phyloP scores from a whole-genome alignment of 2,113 vertebrate species.

The Anhinga rufa region DNA sequence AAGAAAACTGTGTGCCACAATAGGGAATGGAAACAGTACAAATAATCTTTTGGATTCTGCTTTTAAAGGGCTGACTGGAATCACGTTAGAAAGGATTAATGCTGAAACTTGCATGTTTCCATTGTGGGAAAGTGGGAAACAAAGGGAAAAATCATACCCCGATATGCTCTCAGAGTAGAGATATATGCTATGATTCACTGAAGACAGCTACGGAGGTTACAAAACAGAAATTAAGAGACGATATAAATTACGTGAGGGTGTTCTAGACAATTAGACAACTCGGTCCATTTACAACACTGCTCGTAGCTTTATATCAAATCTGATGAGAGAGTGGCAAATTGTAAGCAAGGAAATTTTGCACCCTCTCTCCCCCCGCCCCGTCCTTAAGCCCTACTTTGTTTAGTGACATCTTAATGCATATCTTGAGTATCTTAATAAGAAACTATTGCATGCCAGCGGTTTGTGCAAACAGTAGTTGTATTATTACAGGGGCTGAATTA shows the following conservation, averaged over 20 bases:
- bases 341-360: not conserved
- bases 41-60: not conserved
- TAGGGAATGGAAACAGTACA: not conserved
- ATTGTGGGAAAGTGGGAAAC: not conserved
- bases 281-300: not conserved
- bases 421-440: slow-evolving; percentile 35
- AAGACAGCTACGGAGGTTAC: not conserved
- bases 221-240: not conserved
- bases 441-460: not conserved
- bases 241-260: not conserved
- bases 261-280: slow-evolving; percentile 21
- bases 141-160: not conserved
- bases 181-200: not conserved
- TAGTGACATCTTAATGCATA: not conserved
- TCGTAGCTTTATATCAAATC: not conserved
- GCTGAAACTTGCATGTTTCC: not conserved
- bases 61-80: not conserved
- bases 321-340: not conserved
- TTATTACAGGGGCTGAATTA: slow-evolving; percentile 47
- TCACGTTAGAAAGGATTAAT: not conserved
- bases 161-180: not conserved
- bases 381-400: not conserved
- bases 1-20: not conserved
- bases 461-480: slow-evolving; percentile 56
- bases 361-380: not conserved